Percentiles rank a stretch among this genome's conserved stretches.
phyloP scores from a whole-genome alignment of 2,797 vertebrate species.

The Neopelma chrysocephalum region DNA sequence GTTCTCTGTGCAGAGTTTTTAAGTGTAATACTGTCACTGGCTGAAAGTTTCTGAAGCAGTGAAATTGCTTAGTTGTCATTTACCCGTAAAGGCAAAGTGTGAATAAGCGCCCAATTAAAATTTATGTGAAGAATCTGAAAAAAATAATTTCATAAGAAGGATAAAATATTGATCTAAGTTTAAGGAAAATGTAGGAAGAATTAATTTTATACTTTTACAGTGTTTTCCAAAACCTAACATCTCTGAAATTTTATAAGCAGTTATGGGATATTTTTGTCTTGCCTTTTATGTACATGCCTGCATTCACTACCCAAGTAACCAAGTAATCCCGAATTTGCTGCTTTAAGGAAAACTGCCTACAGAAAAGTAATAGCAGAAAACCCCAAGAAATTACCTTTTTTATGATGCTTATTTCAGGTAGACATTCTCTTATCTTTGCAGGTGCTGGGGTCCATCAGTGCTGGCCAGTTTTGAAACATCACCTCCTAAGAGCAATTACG shows the following conservation, averaged over 20 bases:
- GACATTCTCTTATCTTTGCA: neutral
- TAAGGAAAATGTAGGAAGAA: neutral
- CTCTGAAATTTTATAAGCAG: neutral
- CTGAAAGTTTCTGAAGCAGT: neutral
- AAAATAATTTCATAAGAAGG: neutral
- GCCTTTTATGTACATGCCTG: neutral
- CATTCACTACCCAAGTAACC: neutral
- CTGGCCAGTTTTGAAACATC: neutral
- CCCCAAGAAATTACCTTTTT: neutral
- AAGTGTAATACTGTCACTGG: neutral
- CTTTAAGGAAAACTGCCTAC: neutral
- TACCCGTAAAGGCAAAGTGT: neutral
- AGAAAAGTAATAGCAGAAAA: neutral
- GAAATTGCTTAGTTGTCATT: neutral
- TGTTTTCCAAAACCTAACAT: neutral
- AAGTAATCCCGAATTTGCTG: neutral
- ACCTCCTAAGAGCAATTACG: neutral
- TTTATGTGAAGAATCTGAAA: neutral
- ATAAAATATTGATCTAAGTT: neutral
- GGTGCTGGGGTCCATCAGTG: neutral
- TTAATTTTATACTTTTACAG: neutral
- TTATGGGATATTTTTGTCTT: neutral
- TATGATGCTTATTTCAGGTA: neutral
- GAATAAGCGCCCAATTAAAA: neutral
- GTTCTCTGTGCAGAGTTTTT: neutral